Evolutionary conservation across 35 echinoderm and acorn worm species (phyloP), one percentile per base, ranked within the genome.

Genomic region (Eucidaris tribuloides): DNA sequence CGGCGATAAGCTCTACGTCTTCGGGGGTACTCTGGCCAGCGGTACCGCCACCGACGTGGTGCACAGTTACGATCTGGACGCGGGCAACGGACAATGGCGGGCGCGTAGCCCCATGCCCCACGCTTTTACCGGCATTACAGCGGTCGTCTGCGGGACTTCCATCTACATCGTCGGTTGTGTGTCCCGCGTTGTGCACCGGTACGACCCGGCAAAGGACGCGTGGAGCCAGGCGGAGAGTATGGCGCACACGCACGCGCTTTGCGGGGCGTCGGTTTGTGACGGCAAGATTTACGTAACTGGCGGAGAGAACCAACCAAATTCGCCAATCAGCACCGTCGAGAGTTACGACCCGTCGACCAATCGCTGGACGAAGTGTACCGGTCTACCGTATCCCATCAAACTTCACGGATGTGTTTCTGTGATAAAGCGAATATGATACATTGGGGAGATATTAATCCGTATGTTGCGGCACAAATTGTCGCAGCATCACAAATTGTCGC

Each of bases 91-190:
- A 20, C 32, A 25, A 17, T 92, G 90, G 90, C 36, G 18, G 29
- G 34, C 77, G 25, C 31, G 79, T 14, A 57, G 52, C 30, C 83
- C 78, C 19, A 82, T 92, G 79, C 90, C 90, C 2, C 83, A 92
- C 39, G 78, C 83, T 11, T 82, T 92, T 22, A 87, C 90, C 2
- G 83, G 90, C 32, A 92, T 92, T 24, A 63, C 90, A 5, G 90
- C 90, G 17, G 79, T 77, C 17, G 84, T 82, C 13, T 19, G 87
- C n/a, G 79, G 65, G 5, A 62, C 79, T 15, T 61, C 48, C n/a
- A 87, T 92, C 84, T 92, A 92, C 56, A 86, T 92, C 58, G 90
- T 92, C 0, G 90, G 90, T 9, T 87, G 84, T 27, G 31, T 92
- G 19, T 92, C 90, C 19, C 36, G 30, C 1, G 86, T 87, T 6